These are phyloP conservation scores for Drosophila asahinai DNA, from an alignment of 1,140 invertebrate species.

Conservation along the genomic window DNA sequence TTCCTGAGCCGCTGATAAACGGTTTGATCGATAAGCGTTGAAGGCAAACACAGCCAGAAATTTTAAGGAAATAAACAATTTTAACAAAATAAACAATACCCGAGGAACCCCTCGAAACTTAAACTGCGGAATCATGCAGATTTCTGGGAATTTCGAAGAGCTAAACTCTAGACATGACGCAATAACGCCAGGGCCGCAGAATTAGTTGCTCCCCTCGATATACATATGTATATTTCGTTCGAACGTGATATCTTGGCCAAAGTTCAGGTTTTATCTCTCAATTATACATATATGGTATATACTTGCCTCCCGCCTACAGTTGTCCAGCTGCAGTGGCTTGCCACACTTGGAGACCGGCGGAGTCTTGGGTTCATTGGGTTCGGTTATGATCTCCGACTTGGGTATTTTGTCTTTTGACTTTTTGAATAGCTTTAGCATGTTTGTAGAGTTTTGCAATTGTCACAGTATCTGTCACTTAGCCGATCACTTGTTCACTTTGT, in stretches of 20 bases:
- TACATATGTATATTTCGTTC: slow-evolving; percentile 5
- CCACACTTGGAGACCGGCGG: slow-evolving; percentile 79
- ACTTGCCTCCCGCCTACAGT: slow-evolving; percentile 84
- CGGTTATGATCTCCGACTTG: slow-evolving; percentile 82
- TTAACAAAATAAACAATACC: slow-evolving; percentile 7
- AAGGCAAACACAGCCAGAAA: neutral
- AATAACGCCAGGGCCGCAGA: slow-evolving; percentile 11
- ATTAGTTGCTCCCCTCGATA: neutral
- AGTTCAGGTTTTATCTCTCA: slow-evolving; percentile 31
- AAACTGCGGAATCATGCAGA: slow-evolving; percentile 5
- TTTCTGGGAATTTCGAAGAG: slow-evolving; percentile 10
- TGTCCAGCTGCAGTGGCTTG: slow-evolving; percentile 78
- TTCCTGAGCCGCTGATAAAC: slow-evolving; percentile 24
- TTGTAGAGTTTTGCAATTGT: slow-evolving; percentile 30
- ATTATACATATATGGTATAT: slow-evolving; percentile 7
- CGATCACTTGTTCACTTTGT: slow-evolving; percentile 4
- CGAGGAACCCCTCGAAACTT: slow-evolving; percentile 2
- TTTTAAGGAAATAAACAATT: slow-evolving; percentile 16
- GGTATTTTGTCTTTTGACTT: slow-evolving; percentile 80
- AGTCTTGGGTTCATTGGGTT: slow-evolving; percentile 69
- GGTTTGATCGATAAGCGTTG: slow-evolving; percentile 30
- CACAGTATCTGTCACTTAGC: neutral
- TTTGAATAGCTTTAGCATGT: slow-evolving; percentile 80
- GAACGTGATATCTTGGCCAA: slow-evolving; percentile 32
- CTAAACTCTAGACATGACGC: slow-evolving; percentile 25